Conservation (phyloP, 2,888 invertebrate genomes). For the Hyposoter dolosus region DNA sequence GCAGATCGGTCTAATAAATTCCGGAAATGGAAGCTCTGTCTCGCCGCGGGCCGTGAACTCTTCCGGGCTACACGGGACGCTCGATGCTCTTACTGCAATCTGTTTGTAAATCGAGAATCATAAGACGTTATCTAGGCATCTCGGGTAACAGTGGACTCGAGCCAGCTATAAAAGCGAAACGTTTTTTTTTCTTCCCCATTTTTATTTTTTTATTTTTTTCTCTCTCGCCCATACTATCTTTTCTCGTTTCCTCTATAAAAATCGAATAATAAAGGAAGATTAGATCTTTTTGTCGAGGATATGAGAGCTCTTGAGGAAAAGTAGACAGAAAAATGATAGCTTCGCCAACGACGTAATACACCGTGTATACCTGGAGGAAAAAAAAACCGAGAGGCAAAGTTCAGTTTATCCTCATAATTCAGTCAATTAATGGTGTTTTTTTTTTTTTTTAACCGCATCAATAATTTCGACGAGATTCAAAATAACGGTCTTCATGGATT, state of each 20-base stretch:
- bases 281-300: constrained; percentile 56
- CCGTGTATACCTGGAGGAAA: constrained; percentile 25
- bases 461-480: neutral
- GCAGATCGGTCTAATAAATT: constrained; percentile 68
- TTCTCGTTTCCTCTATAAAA: constrained; percentile 45
- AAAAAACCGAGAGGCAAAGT: constrained; percentile 24
- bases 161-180: constrained; percentile 52
- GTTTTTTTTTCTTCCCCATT: constrained; percentile 25
- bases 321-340: constrained; percentile 58
- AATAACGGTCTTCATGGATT: neutral
- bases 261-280: constrained; percentile 64
- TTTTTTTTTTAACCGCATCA: neutral
- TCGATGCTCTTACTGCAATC: constrained; percentile 64
- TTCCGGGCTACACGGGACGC: constrained; percentile 36
- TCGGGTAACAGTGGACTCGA: constrained; percentile 59
- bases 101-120: constrained; percentile 69
- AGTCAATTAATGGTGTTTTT: neutral
- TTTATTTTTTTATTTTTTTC: constrained; percentile 55
- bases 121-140: constrained; percentile 67
- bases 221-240: constrained; percentile 7
- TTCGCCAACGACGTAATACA: constrained; percentile 20
- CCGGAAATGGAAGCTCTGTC: constrained; percentile 57
- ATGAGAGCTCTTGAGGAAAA: constrained; percentile 52
- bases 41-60: constrained; percentile 42
- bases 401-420: constrained; percentile 15